phyloP scores from a whole-genome alignment of 2,797 vertebrate genomes.

The Danionella dracula region DNA sequence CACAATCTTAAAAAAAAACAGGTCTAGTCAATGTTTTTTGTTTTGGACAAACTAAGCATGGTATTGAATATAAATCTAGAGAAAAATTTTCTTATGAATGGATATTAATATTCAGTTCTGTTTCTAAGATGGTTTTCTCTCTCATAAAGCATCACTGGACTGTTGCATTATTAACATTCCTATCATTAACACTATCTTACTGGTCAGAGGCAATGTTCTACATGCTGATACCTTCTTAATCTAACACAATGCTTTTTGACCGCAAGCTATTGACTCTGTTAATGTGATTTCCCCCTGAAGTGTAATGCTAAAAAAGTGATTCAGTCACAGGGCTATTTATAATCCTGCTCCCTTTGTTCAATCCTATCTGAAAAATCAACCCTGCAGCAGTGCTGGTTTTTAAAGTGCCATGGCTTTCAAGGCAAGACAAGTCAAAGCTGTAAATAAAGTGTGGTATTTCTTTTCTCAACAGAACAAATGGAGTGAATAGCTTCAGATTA shows the following conservation, averaged over 20 bases:
- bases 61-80: no score
- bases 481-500: no score
- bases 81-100: constrained; percentile 46
- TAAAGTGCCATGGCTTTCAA: neutral
- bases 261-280: constrained; percentile 21
- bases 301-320: constrained; percentile 19
- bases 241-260: constrained; percentile 41
- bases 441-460: neutral
- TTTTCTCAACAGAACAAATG: neutral
- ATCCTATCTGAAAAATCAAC: neutral
- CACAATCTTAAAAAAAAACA: no score
- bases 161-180: constrained; percentile 41
- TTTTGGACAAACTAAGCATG: no score
- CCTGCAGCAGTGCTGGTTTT: neutral
- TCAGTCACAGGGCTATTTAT: constrained; percentile 30
- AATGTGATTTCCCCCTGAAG: constrained; percentile 1
- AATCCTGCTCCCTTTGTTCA: constrained; percentile 1
- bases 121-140: constrained; percentile 33
- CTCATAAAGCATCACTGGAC: constrained; percentile 35
- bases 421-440: neutral
- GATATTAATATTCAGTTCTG: constrained; percentile 38
- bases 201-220: constrained; percentile 22
- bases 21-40: no score
- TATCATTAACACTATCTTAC: constrained; percentile 40
- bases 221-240: constrained; percentile 38